Percentiles rank a stretch among this genome's conserved stretches.
These are phyloP conservation scores for Mirounga angustirostris DNA, from an alignment of 2,113 vertebrate genomes.

Conservation along the genomic window DNA sequence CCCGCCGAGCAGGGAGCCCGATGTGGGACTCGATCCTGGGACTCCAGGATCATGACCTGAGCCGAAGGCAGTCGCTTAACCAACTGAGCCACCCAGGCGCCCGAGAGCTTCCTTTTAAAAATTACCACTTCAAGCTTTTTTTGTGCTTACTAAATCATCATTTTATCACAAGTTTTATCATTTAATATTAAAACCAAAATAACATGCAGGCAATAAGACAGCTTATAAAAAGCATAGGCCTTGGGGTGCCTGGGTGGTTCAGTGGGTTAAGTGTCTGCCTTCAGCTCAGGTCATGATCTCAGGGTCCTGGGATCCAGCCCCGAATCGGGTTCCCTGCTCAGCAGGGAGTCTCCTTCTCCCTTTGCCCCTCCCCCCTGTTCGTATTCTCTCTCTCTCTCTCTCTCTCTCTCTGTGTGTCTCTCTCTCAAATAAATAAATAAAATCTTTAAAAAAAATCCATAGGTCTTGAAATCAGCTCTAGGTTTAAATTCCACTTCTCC, in stretches of 20 bases:
- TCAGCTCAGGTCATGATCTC: background rate
- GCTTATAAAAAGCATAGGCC: background rate
- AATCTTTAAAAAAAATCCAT: background rate
- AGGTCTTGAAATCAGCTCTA: background rate
- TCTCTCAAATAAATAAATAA: background rate
- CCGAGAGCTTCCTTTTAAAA: background rate
- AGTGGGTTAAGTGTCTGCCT: background rate
- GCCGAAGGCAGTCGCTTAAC: too few relatives aligned
- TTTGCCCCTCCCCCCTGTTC: background rate
- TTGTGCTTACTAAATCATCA: background rate
- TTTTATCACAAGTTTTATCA: slow-evolving; percentile 47
- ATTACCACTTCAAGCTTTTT: background rate
- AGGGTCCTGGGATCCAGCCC: background rate
- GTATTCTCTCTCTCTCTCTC: background rate
- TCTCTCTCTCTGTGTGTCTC: background rate
- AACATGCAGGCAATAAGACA: background rate
- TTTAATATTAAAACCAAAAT: slow-evolving; percentile 9
- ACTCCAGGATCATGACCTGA: too few relatives aligned
- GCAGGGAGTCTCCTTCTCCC: background rate
- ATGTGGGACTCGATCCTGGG: too few relatives aligned
- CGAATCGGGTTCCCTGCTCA: background rate
- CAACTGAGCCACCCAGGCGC: too few relatives aligned
- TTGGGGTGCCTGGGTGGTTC: background rate
- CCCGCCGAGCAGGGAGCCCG: too few relatives aligned
- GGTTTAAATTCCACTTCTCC: background rate